Percentiles rank a stretch among this genome's conserved stretches.
Evolutionary conservation across 2,888 invertebrate genomes (phyloP).

Genomic region (Baccha elongata): DNA sequence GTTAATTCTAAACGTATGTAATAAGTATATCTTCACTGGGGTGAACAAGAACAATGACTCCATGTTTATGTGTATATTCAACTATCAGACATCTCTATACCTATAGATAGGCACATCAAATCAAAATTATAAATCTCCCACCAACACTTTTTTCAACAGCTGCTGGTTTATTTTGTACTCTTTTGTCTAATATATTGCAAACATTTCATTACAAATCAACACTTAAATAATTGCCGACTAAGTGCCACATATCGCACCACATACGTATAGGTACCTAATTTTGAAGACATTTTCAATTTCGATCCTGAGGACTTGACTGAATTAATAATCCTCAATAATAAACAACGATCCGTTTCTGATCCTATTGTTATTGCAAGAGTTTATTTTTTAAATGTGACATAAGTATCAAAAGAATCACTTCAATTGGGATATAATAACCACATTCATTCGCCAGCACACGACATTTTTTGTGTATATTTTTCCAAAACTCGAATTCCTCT

Average conservation of each 20-base stretch:
- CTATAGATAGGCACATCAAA: no score
- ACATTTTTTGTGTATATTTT: constrained; percentile 54
- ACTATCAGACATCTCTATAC: no score
- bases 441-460: constrained; percentile 69
- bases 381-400: constrained; percentile 70
- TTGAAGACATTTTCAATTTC: background rate
- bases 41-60: no score
- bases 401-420: constrained; percentile 72
- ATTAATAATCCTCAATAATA: constrained; percentile 52
- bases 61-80: no score
- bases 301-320: constrained; percentile 27
- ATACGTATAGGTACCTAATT: background rate
- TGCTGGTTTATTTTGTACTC: background rate
- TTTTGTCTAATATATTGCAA: constrained; percentile 4
- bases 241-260: constrained; percentile 3
- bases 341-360: constrained; percentile 60
- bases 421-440: constrained; percentile 58
- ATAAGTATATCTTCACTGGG: no score
- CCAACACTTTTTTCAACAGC: background rate
- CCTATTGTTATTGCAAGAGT: constrained; percentile 54
- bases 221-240: constrained; percentile 32
- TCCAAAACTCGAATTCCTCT: constrained; percentile 13
- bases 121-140: background rate
- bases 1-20: no score
- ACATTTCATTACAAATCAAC: no score